These are phyloP conservation scores for Oncorhynchus nerka DNA, from an alignment of 2,113 vertebrate genomes.

Conservation along the genomic window DNA sequence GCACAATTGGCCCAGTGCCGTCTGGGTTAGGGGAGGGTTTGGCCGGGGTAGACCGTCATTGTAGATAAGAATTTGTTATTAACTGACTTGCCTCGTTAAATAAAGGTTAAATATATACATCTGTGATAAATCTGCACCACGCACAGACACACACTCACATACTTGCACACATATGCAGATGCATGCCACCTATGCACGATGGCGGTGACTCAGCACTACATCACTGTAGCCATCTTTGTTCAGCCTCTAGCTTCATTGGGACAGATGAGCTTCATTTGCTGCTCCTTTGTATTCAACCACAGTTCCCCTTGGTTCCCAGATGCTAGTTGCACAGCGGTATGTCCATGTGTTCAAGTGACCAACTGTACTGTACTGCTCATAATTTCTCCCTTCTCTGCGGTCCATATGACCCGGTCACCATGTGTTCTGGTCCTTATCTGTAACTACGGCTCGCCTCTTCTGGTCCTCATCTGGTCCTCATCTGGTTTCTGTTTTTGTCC, in stretches of 20 bases:
- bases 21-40: too few species aligned
- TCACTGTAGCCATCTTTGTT: background rate
- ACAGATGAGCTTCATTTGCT: background rate
- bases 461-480: background rate
- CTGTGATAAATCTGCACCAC: too few species aligned
- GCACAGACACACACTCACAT: background rate
- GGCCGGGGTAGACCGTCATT: too few species aligned
- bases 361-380: background rate
- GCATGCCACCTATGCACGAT: background rate
- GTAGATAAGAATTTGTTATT: too few species aligned
- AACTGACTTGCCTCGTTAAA: too few species aligned
- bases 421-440: background rate
- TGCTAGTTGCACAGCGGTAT: background rate
- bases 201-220: slow-evolving; percentile 1
- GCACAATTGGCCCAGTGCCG: too few species aligned
- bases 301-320: background rate
- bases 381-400: background rate
- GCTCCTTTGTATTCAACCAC: background rate
- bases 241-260: background rate
- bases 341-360: background rate
- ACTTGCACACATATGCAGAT: background rate
- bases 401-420: slow-evolving; percentile 4
- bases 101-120: too few species aligned
- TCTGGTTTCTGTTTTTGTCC: background rate
- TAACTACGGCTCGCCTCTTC: background rate